Evolutionary conservation across 1,140 invertebrate genomes (phyloP), one percentile per base, ranked within the genome.

Genomic region (Laodelphax striatellus): DNA sequence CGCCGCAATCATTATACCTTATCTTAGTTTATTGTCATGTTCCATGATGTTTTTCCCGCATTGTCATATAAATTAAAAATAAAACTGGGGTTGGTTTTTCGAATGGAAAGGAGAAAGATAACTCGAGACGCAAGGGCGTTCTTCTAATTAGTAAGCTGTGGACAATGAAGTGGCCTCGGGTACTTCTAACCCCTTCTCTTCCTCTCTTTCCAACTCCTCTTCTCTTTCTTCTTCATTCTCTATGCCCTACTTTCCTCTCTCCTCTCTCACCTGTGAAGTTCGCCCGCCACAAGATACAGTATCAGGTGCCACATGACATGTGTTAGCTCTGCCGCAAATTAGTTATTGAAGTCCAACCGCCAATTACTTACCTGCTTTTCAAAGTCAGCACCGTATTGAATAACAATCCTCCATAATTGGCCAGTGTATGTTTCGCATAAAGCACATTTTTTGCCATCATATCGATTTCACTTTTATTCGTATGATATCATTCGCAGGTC

Each of bases 101-200:
- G 46, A 50, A 50, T 17, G 46, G 14, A 14, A 50, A 50, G 46
- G 46, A 50, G 46, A 50, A 50, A 50, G 21, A 50, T 19, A 50
- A 50, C 46, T 17, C 1, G 21, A 22, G 21, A 50, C 21, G 21
- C 46, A 50, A 50, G 46, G 46, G 46, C 21, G 46, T 50, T 28
- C 21, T 50, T 50, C 46, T 50, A 50, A 50, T 50, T 50, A 50
- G 46, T 17, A 22, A 19, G 46, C 46, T 17, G 46, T 22, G 46
- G 46, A 50, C 46, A 50, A 50, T 50, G 21, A 14, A 22, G 16
- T 22, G 46, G 46, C 21, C 16, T 17, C 46, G 21, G 46, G 21
- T 22, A 50, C 46, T 44, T 19, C 13, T 58, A 44, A 22, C 57
- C 59, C 60, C 61, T 65, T 58, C 58, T 67, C 61, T 60, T 57